These are phyloP conservation scores for Metaphire vulgaris DNA, from an alignment of 1,140 invertebrate species.

Conservation along the genomic window DNA sequence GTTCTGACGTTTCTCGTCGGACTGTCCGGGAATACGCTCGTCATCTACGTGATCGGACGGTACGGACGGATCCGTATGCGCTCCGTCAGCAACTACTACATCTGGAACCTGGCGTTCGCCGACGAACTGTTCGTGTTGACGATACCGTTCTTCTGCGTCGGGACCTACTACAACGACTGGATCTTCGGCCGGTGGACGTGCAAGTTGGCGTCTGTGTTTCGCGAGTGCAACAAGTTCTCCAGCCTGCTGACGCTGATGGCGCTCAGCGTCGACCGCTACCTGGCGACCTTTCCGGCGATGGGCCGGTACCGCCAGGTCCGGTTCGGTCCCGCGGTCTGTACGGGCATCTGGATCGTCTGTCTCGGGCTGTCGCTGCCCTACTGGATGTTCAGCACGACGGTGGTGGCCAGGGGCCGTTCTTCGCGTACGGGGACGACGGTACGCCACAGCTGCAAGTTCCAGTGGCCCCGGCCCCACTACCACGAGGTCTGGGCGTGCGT, in stretches of 20 bases:
- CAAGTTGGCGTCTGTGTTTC: slow-evolving; percentile 8
- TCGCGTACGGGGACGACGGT: background rate
- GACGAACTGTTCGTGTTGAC: slow-evolving; percentile 18
- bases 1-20: slow-evolving; percentile 1
- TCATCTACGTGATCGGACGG: slow-evolving; percentile 6
- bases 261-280: slow-evolving; percentile 14
- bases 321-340: background rate
- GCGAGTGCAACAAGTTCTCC: slow-evolving; percentile 21
- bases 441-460: background rate
- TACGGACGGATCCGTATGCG: background rate
- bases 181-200: slow-evolving; percentile 10
- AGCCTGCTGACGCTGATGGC: slow-evolving; percentile 3
- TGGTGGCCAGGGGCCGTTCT: background rate
- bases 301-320: background rate
- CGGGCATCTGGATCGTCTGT: background rate
- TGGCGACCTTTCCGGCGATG: slow-evolving; percentile 4
- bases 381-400: slow-evolving; percentile 1
- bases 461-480: background rate
- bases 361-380: background rate
- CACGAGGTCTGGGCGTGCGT: background rate
- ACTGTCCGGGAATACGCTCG: background rate
- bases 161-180: slow-evolving; percentile 8
- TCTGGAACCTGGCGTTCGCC: slow-evolving; percentile 21
- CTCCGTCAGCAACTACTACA: background rate
- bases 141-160: slow-evolving; percentile 19